Conservation (phyloP, 2,797 vertebrate species). For the Liparis tanakae region DNA sequence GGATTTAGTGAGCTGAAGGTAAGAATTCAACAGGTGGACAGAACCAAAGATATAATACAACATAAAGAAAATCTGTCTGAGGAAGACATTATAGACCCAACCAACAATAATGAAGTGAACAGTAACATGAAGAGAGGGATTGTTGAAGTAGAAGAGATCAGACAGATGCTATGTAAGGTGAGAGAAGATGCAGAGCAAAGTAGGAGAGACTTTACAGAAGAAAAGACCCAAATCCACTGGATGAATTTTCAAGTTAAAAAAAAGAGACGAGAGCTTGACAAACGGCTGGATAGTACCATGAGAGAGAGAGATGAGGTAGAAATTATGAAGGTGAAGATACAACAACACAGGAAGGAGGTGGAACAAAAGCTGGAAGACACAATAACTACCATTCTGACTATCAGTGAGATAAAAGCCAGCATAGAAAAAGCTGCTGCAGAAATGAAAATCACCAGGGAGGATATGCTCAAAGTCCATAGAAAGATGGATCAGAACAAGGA, state of each 20-base stretch:
- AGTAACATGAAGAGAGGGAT: slow-evolving; percentile 52
- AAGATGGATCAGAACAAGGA: slow-evolving; percentile 42
- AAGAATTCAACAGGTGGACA: neutral
- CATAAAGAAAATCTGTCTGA: neutral
- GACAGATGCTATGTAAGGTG: slow-evolving; percentile 40
- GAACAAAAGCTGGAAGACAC: slow-evolving; percentile 46
- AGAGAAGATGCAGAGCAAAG: slow-evolving; percentile 51
- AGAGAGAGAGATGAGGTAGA: slow-evolving; percentile 73
- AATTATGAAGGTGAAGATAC: slow-evolving; percentile 60
- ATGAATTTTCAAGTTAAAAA: slow-evolving; percentile 57
- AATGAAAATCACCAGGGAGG: slow-evolving; percentile 37
- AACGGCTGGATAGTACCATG: slow-evolving; percentile 59
- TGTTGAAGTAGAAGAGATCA: slow-evolving; percentile 62
- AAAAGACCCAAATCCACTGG: slow-evolving; percentile 62
- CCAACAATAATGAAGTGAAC: slow-evolving; percentile 24
- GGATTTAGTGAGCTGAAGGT: neutral
- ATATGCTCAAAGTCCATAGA: slow-evolving; percentile 46
- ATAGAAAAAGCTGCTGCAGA: slow-evolving; percentile 49
- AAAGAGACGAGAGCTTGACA: slow-evolving; percentile 55
- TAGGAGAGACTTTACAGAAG: slow-evolving; percentile 28
- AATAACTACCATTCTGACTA: slow-evolving; percentile 4
- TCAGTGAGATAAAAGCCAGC: slow-evolving; percentile 47
- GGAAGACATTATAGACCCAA: neutral
- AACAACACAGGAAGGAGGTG: slow-evolving; percentile 53
- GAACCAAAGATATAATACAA: neutral